Base-by-base conservation (phyloP, 1,140 invertebrate species). In the Trypoxylus dichotomus region DNA sequence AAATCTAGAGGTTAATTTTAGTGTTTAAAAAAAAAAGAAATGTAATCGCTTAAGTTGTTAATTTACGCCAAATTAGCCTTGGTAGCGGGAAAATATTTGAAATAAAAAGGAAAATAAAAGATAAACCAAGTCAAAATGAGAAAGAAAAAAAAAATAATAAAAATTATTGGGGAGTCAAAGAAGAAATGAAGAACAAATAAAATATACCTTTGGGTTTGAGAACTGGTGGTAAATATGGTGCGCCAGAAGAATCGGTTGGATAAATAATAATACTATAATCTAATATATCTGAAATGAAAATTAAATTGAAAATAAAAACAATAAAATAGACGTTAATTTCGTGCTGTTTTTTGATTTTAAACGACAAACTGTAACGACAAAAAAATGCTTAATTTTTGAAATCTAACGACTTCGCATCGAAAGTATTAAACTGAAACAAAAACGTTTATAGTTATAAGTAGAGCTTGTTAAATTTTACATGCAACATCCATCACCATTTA, bases 201-300 rank as follows among this genome's bases (percentile, higher is more conserved):
- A 82, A 79, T 77, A 84, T 92, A 94, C 93, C 93, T 93, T 92
- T 91, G 80, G 91, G 90, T 85, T 90, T 91, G 84, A 92, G 88
- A 83, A 93, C 89, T 82, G 91, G 90, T 82, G 93, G 93, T 85
- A 92, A 89, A 85, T 91, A 89, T 81, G 92, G 90, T 78, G 89
- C 90, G 86, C 93, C 93, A 82, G 90, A 90, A 78, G 93, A 92
- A 90, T 94, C 92, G 85, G 93, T 94, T 83, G 93, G 93, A 88
- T 93, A 94, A 86, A 92, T 89, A 87, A 93, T 89, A 87, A 92
- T 90, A 88, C 90, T 92, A 91, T 92, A 92, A 89, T 93, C 92
- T 90, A 91, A 90, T 85, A 91, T 90, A 89, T 93, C 92, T 94
- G 91, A 86, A 92, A 92, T 85, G 83, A 88, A 89, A 87, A 86